Base-by-base conservation (phyloP, 2,888 invertebrate genomes). In the Schrankia costaestrigalis region DNA sequence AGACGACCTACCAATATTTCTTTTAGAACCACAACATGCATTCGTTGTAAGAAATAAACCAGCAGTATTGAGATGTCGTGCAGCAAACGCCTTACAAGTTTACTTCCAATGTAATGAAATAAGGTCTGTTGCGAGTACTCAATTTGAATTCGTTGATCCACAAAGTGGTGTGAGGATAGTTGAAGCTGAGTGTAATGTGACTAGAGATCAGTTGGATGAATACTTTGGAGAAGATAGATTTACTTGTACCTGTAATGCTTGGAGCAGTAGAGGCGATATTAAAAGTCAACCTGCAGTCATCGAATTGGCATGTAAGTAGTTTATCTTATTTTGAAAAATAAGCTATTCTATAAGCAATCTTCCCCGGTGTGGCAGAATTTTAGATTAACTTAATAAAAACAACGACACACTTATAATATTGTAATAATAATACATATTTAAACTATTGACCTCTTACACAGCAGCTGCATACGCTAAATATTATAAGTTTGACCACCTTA, bases 161-260 rank as follows among this genome's bases (percentile, higher is more conserved):
- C 95, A 95, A 71, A 95, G 93, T 35, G 96, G 96, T 38, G 94
- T 96, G 27, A 91, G 96, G 56, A 93, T 95, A 70, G 93, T 95
- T 56, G 97, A 97, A 73, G 94, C 94, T 26, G 94, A 95, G 57
- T 92, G 95, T 54, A 96, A 96, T 72, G 93, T 97, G 54, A 95
- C 95, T 22, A 91, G 97, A 50, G 94, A 96, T 78, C 94, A 95
- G 72, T 95, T 98, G 55, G 97, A 98, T 68, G 97, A 97, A 72
- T 97, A 95, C 82, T 96, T 96, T 67, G 96, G 96, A 41, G 93
- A 94, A 67, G 95, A 95, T 35, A 92, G 94, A 57, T 97, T 95
- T 78, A 95, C 94, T 63, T 99, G 98, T 83, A 95, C 97, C 62
- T 99, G 98, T 75, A 92, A 94, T 67, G 98, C 98, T 18, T 97